Evolutionary conservation across 2,797 vertebrate species (phyloP).

Genomic region (Melanotaenia maccullochi): DNA sequence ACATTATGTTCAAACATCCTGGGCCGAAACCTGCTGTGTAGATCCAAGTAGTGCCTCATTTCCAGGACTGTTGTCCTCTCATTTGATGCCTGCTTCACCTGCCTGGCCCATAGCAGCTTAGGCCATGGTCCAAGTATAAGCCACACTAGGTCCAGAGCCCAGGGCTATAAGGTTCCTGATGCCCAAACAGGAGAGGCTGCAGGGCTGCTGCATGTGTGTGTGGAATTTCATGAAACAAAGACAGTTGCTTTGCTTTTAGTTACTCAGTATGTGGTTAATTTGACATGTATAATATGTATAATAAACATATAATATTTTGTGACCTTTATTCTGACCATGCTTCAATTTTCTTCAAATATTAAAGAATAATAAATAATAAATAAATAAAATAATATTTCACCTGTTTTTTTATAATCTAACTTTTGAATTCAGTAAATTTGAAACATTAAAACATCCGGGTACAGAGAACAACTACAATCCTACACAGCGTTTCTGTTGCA

Average conservation of each 20-base stretch:
- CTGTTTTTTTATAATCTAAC: slow-evolving; percentile 32
- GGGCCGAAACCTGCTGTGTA: slow-evolving; percentile 23
- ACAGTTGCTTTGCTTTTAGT: slow-evolving; percentile 22
- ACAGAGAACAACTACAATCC: not conserved
- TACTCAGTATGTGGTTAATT: not conserved
- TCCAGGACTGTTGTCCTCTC: slow-evolving; percentile 59
- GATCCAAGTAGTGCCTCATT: slow-evolving; percentile 43
- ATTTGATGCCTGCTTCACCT: slow-evolving; percentile 63
- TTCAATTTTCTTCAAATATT: slow-evolving; percentile 9
- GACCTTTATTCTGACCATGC: slow-evolving; percentile 21
- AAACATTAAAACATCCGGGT: slow-evolving; percentile 11
- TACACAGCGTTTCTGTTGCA: slow-evolving; percentile 18
- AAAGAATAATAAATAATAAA: slow-evolving; percentile 38
- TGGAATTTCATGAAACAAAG: slow-evolving; percentile 12
- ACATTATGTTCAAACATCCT: slow-evolving; percentile 61
- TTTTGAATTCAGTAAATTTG: slow-evolving; percentile 41
- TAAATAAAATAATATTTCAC: too few relatives aligned
- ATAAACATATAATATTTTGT: not conserved
- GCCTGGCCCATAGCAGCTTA: slow-evolving; percentile 34
- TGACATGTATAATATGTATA: not conserved
- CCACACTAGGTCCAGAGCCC: slow-evolving; percentile 32
- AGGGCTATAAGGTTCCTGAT: not conserved
- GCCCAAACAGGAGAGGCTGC: slow-evolving; percentile 25
- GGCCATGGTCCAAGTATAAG: slow-evolving; percentile 54
- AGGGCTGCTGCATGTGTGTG: slow-evolving; percentile 28